Base-by-base conservation (phyloP, 1,140 invertebrate genomes). In the Drosophila pallidifrons region DNA sequence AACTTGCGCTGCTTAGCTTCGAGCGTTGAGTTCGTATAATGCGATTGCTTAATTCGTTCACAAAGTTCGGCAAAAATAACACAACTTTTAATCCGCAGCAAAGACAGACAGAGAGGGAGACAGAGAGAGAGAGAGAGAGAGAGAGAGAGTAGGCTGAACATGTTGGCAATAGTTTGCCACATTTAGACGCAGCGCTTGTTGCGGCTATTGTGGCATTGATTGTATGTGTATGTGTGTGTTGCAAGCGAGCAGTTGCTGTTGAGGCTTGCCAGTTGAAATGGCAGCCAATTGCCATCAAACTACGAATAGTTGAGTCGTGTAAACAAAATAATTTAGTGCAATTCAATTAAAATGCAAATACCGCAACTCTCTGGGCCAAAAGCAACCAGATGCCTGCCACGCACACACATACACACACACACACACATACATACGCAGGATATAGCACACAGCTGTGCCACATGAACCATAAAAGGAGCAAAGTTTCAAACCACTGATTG, bases 311-410 rank as follows among this genome's bases (percentile, higher is more conserved):
- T 1, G 5, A 35, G 5, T 35, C 28, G 67, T 70, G 59, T 70
- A 81, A 88, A 79, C 80, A 80, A 88, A 87, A 80, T 82, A 80
- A 88, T 82, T 88, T 80, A 75, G 68, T 80, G 81, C 76, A 82
- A 87, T 87, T 87, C 83, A 87, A 87, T 87, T 88, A 80, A 87
- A 82, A 87, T 87, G 82, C 79, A 86, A 87, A 86, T 82, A 87
- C 79, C 79, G 35, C 85, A 73, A 79, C 41, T 45, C 15, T 35
- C 51, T 65, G 28, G 32, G 32, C 11, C 32, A 43, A 35, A 59
- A 58, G 46, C 16, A 38, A 63, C 32, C 54, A 64, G 47, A 49
- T 52, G 60, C 60, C 45, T 30, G 7, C 41, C n/a, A 15, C 15
- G 15, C 15, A 15, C 15, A 15, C 15, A 15, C 15, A 15, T 1